Evolutionary conservation across 2,888 invertebrate species (phyloP), one percentile per base, ranked within the genome.

Genomic region (Lymantria dispar): DNA sequence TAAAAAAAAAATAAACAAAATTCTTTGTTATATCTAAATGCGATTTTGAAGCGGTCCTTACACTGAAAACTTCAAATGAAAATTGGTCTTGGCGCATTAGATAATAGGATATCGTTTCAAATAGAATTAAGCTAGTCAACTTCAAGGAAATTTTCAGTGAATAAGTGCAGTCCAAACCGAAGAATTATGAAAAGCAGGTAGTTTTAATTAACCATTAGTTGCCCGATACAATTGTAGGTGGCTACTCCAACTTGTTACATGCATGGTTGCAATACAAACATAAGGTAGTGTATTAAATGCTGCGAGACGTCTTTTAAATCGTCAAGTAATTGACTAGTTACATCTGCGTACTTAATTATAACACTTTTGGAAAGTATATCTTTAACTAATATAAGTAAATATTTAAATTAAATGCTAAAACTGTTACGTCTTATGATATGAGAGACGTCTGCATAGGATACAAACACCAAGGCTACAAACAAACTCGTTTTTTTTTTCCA

Each of bases 21-120:
- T 22, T 22, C 22, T 22, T 22, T 22, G 22, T 22, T 22, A 22
- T 22, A 22, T 22, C 5, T 22, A 22, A 22, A 22, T 22, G 22
- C 70, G 72, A 71, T 77, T 76, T 76, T 63, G 70, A 71, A 68
- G 72, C 67, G 56, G 60, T 56, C 60, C 46, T 45, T 54, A 68
- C 72, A 76, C 70, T 70, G 68, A 68, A 71, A 69, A 70, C 61
- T 68, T 69, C 64, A 64, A 64, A 58, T 57, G 50, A 60, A 57
- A 56, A 56, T 36, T 59, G 53, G 46, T 55, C 54, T 54, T 48
- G 57, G 52, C 54, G 56, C 55, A 61, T 54, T 62, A 56, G 55
- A 22, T 59, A 60, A 52, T 48, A 53, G 56, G 58, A 58, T 52
- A 60, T 58, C 56, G 54, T 50, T 58, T 39, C 47, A 50, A 22